phyloP scores from a whole-genome alignment of 2,888 invertebrate genomes.

The Limnephilus lunatus region DNA sequence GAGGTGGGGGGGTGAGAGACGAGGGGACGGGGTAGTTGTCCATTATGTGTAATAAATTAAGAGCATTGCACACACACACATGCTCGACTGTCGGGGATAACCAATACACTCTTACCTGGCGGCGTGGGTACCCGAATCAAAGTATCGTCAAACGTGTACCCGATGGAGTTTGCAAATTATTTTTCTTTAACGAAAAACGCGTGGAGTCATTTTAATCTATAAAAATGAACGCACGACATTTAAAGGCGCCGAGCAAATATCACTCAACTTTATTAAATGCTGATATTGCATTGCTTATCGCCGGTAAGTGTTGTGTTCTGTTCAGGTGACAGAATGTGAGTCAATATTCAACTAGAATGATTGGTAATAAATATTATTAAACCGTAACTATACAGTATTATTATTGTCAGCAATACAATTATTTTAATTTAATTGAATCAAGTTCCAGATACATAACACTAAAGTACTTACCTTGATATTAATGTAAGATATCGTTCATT shows the following conservation, averaged over 20 bases:
- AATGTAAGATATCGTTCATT: too few relatives aligned
- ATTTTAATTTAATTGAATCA: background rate
- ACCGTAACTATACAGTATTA: background rate
- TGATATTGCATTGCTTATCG: slow-evolving; percentile 27
- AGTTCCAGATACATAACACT: background rate
- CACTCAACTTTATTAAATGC: slow-evolving; percentile 22
- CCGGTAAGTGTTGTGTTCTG: background rate
- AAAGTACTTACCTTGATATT: background rate
- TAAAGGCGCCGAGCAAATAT: background rate
- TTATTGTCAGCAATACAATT: background rate
- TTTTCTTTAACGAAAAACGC: slow-evolving; percentile 58
- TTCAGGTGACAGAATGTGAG: background rate
- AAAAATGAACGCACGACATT: slow-evolving; percentile 21
- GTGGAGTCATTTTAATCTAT: slow-evolving; percentile 35
- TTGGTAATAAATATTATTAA: background rate
- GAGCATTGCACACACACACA: slow-evolving; percentile 63
- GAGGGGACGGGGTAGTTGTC: slow-evolving; percentile 57
- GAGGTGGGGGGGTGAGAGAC: slow-evolving; percentile 25
- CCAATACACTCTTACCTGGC: slow-evolving; percentile 19
- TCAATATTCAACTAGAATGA: background rate
- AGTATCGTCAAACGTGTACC: slow-evolving; percentile 34
- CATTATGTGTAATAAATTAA: slow-evolving; percentile 66
- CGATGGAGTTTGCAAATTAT: slow-evolving; percentile 20
- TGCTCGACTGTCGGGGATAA: slow-evolving; percentile 5
- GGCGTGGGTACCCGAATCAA: slow-evolving; percentile 48